Evolutionary conservation across 2,797 vertebrate genomes (phyloP), one percentile per base, ranked within the genome.

Genomic region (Rhincodon typus): DNA sequence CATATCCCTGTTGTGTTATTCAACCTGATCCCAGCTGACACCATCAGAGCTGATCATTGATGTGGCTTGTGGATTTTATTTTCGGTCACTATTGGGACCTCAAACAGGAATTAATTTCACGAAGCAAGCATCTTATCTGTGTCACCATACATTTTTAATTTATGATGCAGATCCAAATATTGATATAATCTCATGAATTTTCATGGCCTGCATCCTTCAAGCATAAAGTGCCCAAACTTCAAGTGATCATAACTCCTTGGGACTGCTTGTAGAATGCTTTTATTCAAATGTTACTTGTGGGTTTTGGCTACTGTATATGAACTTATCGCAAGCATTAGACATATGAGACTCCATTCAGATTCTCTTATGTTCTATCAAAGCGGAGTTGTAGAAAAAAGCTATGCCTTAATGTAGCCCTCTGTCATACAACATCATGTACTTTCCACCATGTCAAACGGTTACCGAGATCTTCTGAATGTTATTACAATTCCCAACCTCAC

Each of bases 121-220:
- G 88, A 67, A 67, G 30, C 13, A 91, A 38, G 88, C 19, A 62
- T 7, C 30, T 91, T n/a, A 19, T 66, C 34, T n/a, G 66, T n/a
- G n/a, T 34, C 88, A 38, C 57, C 66, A 57, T 66, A 17, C 88
- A 91, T 91, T n/a, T 62, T 67, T 38, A 91, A 67, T 91, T 91
- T 91, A 67, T 91, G 88, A 91, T 91, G 88, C 2, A 67, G 62
- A 91, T 66, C 57, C 66, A 66, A 91, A 91, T 91, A 91, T 38
- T n/a, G 88, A 91, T 67, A 91, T 34, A n/a, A 38, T 91, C 17
- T 67, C 88, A 91, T 91, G 15, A 67, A 91, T 91, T 91, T 91
- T 38, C 34, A 91, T 91, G 88, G 17, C 57, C 88, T 21, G 21
- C 6, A 67, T 67, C 88, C n/a, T 91, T 57, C 1, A 91, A 91